phyloP scores from a whole-genome alignment of 2,113 vertebrate species.

The Nibea coibor region DNA sequence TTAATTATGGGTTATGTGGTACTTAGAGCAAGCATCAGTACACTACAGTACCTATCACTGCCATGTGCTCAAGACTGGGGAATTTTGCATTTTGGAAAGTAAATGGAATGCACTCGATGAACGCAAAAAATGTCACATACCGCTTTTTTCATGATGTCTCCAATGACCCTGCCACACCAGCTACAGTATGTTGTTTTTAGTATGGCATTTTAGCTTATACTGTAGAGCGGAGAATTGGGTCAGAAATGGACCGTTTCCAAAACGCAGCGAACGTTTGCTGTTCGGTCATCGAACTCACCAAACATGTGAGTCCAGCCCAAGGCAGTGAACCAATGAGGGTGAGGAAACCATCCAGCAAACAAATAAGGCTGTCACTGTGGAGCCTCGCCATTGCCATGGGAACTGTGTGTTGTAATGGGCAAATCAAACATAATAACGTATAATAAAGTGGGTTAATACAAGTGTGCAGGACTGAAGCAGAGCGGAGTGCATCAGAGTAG shows the following conservation, averaged over 20 bases:
- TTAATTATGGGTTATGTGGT: slow-evolving; percentile 51
- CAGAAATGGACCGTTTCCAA: slow-evolving; percentile 63
- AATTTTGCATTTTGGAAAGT: slow-evolving; percentile 44
- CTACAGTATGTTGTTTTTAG: slow-evolving; percentile 61
- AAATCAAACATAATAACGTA: slow-evolving; percentile 73
- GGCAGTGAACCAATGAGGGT: slow-evolving; percentile 59
- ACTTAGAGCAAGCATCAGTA: slow-evolving; percentile 33
- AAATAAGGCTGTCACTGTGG: slow-evolving; percentile 71
- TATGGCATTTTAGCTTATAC: slow-evolving; percentile 44
- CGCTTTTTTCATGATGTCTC: slow-evolving; percentile 43
- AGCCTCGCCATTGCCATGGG: slow-evolving; percentile 65
- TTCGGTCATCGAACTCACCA: slow-evolving; percentile 63
- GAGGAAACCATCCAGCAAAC: slow-evolving; percentile 66
- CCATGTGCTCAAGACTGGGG: slow-evolving; percentile 37
- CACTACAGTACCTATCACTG: slow-evolving; percentile 44
- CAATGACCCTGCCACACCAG: slow-evolving; percentile 51
- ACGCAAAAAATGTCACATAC: slow-evolving; percentile 51
- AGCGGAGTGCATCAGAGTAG: slow-evolving; percentile 30
- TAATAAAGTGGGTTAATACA: slow-evolving; percentile 61
- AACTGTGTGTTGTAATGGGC: slow-evolving; percentile 71
- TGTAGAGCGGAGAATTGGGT: slow-evolving; percentile 38
- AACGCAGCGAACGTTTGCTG: slow-evolving; percentile 57
- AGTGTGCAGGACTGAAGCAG: slow-evolving; percentile 43
- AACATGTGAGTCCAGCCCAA: slow-evolving; percentile 64
- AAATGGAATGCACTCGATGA: slow-evolving; percentile 51